Percentiles rank a stretch among this genome's conserved stretches.
phyloP scores from a whole-genome alignment of 1,140 invertebrate genomes.

The Drosophila tsacasi region DNA sequence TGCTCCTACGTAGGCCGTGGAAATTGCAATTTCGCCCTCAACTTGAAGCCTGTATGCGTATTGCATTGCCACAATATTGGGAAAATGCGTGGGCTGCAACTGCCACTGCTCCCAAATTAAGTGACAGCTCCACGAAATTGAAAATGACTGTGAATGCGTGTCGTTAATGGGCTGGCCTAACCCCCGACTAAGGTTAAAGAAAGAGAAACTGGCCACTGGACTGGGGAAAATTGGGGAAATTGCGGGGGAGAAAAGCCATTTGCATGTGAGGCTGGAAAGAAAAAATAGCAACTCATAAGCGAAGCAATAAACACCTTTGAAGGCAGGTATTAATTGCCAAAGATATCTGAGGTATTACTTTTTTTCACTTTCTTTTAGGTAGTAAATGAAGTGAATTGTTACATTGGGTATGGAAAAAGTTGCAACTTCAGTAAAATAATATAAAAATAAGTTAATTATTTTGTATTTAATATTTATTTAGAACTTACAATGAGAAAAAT shows the following conservation, averaged over 20 bases:
- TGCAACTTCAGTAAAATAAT: too few relatives aligned
- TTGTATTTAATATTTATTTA: too few relatives aligned
- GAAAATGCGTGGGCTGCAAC: slow-evolving; percentile 47
- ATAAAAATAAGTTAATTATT: too few relatives aligned
- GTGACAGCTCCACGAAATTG: slow-evolving; percentile 76
- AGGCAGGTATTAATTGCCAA: slow-evolving; percentile 6
- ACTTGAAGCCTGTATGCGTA: slow-evolving; percentile 21
- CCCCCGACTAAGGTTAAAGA: slow-evolving; percentile 57
- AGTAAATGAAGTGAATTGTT: too few relatives aligned
- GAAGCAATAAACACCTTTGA: slow-evolving; percentile 16
- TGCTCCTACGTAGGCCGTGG: slow-evolving; percentile 49
- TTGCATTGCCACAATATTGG: slow-evolving; percentile 8
- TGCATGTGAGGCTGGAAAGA: slow-evolving; percentile 29
- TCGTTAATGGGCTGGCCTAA: slow-evolving; percentile 73
- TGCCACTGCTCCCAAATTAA: slow-evolving; percentile 80
- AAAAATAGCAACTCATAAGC: slow-evolving; percentile 21
- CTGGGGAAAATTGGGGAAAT: slow-evolving; percentile 10
- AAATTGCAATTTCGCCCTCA: slow-evolving; percentile 68
- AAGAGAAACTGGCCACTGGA: slow-evolving; percentile 60
- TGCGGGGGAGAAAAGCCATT: slow-evolving; percentile 51
- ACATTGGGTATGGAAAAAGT: too few relatives aligned
- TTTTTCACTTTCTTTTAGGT: not conserved
- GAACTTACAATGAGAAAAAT: too few relatives aligned
- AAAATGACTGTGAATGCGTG: slow-evolving; percentile 74
- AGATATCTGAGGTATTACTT: not conserved